Base-by-base conservation (phyloP, 2,113 vertebrate species). In the Epinephelus fuscoguttatus region DNA sequence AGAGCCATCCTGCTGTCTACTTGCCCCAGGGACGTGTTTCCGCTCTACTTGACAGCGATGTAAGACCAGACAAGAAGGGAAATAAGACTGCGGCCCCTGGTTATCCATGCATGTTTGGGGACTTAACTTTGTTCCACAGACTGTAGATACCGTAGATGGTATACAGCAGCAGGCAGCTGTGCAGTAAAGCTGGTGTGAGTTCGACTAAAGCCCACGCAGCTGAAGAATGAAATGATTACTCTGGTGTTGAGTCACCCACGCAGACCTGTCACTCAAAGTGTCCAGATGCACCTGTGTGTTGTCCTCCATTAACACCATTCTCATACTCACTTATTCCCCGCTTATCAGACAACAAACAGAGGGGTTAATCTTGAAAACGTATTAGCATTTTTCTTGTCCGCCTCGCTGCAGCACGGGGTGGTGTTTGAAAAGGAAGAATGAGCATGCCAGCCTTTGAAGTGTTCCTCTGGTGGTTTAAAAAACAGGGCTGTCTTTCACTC, bases 401-500 rank as follows among this genome's bases (percentile, higher is more conserved):
- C 70, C 42, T 84, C 15, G 5, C 75, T 59, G 15, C 69, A 61
- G 59, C 4, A 37, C 75, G 21, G 30, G 18, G 59, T 33, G 62
- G n/a, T 30, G 52, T 86, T 78, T 84, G 70, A 82, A 84, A 78
- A 57, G 42, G 61, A 55, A 55, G 80, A 69, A 56, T 27, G 67
- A 77, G 76, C 57, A 25, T 4, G 18, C 11, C 62, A 71, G 47
- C 59, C 64, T 88, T 90, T 91, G 61, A 89, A 86, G 83, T 84
- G 47, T 76, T 86, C 75, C 76, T 84, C 78, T 75, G 86, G 67
- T 85, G 85, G 80, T 89, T 91, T 71, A 53, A 75, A 30, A 86
- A 87, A 66, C 82, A 71, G 42, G 63, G 37, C 77, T 77, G 88
- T 84, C 89, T 82, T 74, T 93, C 90, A 87, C 68, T 90, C 80